A percentile compares a stretch with the other conserved stretches of the same genome.
Evolutionary conservation across 2,888 invertebrate genomes (phyloP).

Genomic region (Gari tellinella): DNA sequence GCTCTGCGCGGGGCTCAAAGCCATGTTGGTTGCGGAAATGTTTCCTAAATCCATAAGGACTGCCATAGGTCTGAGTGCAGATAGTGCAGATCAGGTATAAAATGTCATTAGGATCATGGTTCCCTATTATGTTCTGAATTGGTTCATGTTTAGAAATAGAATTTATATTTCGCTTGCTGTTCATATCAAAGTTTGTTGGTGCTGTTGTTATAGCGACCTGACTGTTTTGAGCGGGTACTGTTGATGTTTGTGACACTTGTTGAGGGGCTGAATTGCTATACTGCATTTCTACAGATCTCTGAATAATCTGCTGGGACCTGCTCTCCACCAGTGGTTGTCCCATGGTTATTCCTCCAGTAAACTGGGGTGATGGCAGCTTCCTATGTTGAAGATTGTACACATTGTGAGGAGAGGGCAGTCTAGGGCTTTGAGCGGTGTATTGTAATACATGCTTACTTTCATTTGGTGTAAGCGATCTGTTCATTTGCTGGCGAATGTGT

Average conservation of each 20-base stretch:
- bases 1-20: constrained; percentile 81
- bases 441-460: constrained; percentile 11
- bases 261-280: background rate
- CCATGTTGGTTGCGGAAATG: constrained; percentile 83
- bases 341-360: constrained; percentile 44
- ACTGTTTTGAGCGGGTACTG: constrained; percentile 8
- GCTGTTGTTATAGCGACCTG: constrained; percentile 21
- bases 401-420: constrained; percentile 32
- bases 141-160: constrained; percentile 80
- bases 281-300: constrained; percentile 8
- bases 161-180: constrained; percentile 36
- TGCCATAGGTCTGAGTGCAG: constrained; percentile 81
- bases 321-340: constrained; percentile 47
- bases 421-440: constrained; percentile 5
- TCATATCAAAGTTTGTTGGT: constrained; percentile 44
- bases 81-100: constrained; percentile 80
- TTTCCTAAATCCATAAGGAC: constrained; percentile 81
- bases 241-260: background rate
- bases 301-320: constrained; percentile 19
- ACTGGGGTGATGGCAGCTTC: constrained; percentile 44
- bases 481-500: constrained; percentile 8
- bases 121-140: constrained; percentile 79
- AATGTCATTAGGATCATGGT: constrained; percentile 80
- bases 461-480: constrained; percentile 17
- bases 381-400: constrained; percentile 17